These are phyloP conservation scores for Tinamus guttatus DNA, from an alignment of 2,113 vertebrate species.

Conservation along the genomic window DNA sequence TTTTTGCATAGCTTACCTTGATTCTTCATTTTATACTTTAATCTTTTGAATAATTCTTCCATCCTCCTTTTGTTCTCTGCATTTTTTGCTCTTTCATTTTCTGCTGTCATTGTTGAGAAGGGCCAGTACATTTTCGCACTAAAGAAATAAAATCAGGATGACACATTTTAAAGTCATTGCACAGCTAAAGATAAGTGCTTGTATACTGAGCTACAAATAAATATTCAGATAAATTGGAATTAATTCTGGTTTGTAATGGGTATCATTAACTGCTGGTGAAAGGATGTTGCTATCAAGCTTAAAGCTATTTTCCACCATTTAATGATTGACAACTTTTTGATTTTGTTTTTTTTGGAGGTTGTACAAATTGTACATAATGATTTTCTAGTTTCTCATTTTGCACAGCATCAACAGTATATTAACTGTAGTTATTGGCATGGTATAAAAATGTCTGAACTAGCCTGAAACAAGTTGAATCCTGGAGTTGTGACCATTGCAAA, in stretches of 20 bases:
- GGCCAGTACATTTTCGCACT: background rate
- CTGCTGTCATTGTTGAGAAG: background rate
- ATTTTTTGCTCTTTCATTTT: background rate
- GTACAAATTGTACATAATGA: background rate
- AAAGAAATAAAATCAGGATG: background rate
- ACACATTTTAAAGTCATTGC: background rate
- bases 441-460: background rate
- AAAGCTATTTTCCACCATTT: conserved; percentile 21
- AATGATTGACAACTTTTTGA: background rate
- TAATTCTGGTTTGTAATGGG: conserved; percentile 29
- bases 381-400: background rate
- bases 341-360: background rate
- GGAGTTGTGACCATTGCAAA: background rate
- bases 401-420: background rate
- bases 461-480: background rate
- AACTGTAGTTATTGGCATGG: background rate
- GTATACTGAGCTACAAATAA: conserved; percentile 15
- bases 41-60: background rate
- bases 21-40: background rate
- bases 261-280: conserved; percentile 4
- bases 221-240: conserved; percentile 28
- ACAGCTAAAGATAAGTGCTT: background rate
- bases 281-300: background rate
- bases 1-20: background rate
- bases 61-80: background rate